These are phyloP conservation scores for Meriones unguiculatus DNA, from an alignment of 2,113 vertebrate genomes.

Conservation along the genomic window DNA sequence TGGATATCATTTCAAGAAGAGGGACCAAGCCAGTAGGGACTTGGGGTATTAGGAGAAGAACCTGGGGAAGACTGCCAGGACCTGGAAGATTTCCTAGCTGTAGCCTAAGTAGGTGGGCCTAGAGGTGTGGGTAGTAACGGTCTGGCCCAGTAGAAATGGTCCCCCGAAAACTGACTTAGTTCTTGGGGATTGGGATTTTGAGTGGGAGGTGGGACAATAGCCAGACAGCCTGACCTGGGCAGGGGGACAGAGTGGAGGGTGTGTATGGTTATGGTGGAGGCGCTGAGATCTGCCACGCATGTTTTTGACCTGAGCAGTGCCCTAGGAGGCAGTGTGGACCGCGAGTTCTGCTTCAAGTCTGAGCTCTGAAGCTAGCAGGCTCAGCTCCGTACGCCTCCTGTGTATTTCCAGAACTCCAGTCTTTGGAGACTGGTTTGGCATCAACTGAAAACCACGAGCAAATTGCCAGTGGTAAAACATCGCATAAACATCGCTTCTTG, in stretches of 20 bases:
- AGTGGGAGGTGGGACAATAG: not conserved
- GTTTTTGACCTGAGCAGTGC: not conserved
- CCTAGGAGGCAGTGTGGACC: not conserved
- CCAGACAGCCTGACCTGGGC: not conserved
- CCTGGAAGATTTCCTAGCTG: not conserved
- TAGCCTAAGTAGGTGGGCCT: too few species aligned
- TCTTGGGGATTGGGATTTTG: not conserved
- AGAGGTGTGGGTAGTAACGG: accelerated
- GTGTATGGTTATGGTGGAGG: not conserved
- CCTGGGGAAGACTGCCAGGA: not conserved
- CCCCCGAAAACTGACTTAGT: not conserved
- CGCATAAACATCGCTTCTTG: constrained; percentile 85
- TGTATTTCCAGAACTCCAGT: constrained; percentile 77
- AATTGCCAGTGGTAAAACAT: constrained; percentile 83
- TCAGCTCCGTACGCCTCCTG: not conserved
- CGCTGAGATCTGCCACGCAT: accelerated
- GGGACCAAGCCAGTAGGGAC: accelerated
- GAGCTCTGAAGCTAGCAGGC: not conserved
- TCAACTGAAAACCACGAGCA: constrained; percentile 83
- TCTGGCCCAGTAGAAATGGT: too few species aligned
- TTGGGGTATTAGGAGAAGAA: not conserved
- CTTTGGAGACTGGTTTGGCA: constrained; percentile 80
- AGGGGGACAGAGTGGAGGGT: too few species aligned
- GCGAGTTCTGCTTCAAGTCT: not conserved
- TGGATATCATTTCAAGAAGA: not conserved